These are phyloP conservation scores for Lordiphosa clarofinis DNA, from an alignment of 1,140 invertebrate species.

Conservation along the genomic window DNA sequence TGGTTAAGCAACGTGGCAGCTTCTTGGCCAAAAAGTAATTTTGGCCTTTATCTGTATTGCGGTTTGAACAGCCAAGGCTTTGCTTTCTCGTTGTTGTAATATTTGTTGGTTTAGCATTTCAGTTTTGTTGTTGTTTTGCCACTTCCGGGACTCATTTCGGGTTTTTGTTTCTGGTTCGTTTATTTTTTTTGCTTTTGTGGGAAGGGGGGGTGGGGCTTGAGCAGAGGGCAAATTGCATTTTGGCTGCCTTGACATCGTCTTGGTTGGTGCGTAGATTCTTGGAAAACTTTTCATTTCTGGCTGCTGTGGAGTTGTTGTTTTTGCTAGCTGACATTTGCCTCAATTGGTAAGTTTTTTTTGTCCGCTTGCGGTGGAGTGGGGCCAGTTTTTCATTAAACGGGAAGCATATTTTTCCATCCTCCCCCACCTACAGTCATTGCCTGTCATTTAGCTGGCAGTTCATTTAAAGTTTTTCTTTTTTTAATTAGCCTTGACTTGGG, in stretches of 20 bases:
- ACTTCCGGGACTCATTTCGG: conserved; percentile 71
- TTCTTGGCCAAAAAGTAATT: conserved; percentile 76
- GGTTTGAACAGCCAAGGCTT: conserved; percentile 60
- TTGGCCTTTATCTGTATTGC: conserved; percentile 74
- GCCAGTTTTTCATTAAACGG: conserved; percentile 66
- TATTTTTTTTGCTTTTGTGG: background rate
- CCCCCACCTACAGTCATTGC: conserved; percentile 15
- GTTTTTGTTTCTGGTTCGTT: conserved; percentile 30
- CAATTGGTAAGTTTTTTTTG: conserved; percentile 38
- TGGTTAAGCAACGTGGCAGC: conserved; percentile 47
- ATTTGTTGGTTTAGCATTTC: conserved; percentile 58
- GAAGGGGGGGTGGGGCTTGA: background rate
- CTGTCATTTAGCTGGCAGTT: conserved; percentile 68
- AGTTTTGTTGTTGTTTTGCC: conserved; percentile 48
- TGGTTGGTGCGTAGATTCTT: conserved; percentile 4
- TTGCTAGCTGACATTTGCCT: conserved; percentile 53
- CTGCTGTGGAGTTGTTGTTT: conserved; percentile 33
- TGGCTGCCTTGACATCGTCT: conserved; percentile 16
- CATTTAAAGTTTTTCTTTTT: conserved; percentile 68
- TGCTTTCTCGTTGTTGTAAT: conserved; percentile 31
- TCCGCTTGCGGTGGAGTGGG: conserved; percentile 26
- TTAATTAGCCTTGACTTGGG: conserved; percentile 59
- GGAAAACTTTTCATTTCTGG: conserved; percentile 43
- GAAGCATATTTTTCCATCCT: conserved; percentile 32
- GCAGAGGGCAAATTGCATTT: conserved; percentile 31